A percentile compares a stretch with the other conserved stretches of the same genome.
Conservation (phyloP, 2,888 invertebrate species). For the Himalopsyche anomala region DNA sequence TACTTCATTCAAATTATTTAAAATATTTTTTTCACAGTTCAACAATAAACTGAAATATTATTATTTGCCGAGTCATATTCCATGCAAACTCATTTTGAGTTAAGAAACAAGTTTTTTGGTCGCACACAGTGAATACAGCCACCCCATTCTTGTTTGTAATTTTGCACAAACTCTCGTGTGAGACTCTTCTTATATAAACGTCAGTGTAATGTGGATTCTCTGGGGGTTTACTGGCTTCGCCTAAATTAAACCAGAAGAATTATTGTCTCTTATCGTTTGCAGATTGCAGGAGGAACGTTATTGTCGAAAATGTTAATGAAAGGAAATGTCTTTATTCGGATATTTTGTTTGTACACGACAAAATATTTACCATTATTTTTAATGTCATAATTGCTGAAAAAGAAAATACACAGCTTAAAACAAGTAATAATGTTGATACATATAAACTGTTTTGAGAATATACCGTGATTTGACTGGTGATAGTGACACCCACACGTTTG, state of each 20-base stretch:
- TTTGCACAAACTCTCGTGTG: slow-evolving; percentile 28
- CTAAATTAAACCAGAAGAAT: slow-evolving; percentile 56
- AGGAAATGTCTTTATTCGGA: slow-evolving; percentile 1
- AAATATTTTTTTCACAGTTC: neutral
- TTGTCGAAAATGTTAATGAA: slow-evolving; percentile 18
- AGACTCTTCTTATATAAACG: slow-evolving; percentile 39
- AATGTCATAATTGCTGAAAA: too few species aligned
- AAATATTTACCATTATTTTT: neutral
- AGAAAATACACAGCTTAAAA: too few species aligned
- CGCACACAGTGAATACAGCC: slow-evolving; percentile 1
- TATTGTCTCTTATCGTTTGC: slow-evolving; percentile 49
- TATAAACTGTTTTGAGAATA: too few species aligned
- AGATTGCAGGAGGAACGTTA: slow-evolving; percentile 9
- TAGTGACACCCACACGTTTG: too few species aligned
- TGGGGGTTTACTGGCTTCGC: slow-evolving; percentile 23
- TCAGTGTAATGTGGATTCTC: slow-evolving; percentile 36
- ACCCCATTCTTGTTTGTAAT: slow-evolving; percentile 34
- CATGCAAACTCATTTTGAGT: slow-evolving; percentile 13
- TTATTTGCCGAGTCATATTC: slow-evolving; percentile 12
- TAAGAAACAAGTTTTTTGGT: slow-evolving; percentile 34
- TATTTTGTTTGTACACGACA: neutral
- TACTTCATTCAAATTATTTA: too few species aligned
- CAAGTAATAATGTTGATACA: too few species aligned
- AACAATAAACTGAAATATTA: slow-evolving; percentile 6
- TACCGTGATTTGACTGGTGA: too few species aligned